Percentiles rank a stretch among this genome's conserved stretches.
Evolutionary conservation across 1,140 invertebrate species (phyloP).

Genomic region (Telenomus remus): DNA sequence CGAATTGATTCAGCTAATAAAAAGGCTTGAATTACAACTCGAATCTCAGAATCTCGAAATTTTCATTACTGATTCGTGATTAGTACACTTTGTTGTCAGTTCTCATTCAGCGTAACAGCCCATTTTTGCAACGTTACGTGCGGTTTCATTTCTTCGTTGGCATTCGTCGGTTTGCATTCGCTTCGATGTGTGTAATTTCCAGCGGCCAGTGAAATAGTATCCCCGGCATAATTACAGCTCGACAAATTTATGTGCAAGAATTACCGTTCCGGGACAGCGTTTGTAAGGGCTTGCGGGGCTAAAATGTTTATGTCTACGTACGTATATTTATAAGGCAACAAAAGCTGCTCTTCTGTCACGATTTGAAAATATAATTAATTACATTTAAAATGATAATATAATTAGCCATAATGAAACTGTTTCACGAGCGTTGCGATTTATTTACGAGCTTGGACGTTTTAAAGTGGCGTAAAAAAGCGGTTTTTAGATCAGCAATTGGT

Average conservation of each 20-base stretch:
- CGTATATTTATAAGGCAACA: slow-evolving; percentile 24
- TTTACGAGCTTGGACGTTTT: too few species aligned
- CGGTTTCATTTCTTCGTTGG: slow-evolving; percentile 11
- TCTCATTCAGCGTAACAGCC: not conserved
- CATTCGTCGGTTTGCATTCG: slow-evolving; percentile 27
- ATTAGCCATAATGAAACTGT: too few species aligned
- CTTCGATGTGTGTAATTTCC: slow-evolving; percentile 52
- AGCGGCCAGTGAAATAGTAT: slow-evolving; percentile 55
- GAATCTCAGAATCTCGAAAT: slow-evolving; percentile 1
- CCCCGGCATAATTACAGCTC: slow-evolving; percentile 45
- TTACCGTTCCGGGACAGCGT: slow-evolving; percentile 34
- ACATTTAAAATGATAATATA: not conserved
- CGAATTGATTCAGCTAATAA: too few species aligned
- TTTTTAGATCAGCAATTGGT: too few species aligned
- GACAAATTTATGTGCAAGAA: slow-evolving; percentile 59
- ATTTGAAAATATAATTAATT: slow-evolving; percentile 1
- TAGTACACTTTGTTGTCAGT: slow-evolving; percentile 9
- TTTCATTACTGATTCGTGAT: slow-evolving; percentile 15
- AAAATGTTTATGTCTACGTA: slow-evolving; percentile 20
- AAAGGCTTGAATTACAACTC: too few species aligned
- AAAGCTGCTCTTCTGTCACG: slow-evolving; percentile 6
- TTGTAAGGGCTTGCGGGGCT: slow-evolving; percentile 35
- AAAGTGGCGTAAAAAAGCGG: too few species aligned
- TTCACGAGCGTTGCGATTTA: too few species aligned
- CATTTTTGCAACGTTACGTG: slow-evolving; percentile 17